Evolutionary conservation across 2,113 vertebrate species (phyloP).

Genomic region (Nothobranchius furzeri): DNA sequence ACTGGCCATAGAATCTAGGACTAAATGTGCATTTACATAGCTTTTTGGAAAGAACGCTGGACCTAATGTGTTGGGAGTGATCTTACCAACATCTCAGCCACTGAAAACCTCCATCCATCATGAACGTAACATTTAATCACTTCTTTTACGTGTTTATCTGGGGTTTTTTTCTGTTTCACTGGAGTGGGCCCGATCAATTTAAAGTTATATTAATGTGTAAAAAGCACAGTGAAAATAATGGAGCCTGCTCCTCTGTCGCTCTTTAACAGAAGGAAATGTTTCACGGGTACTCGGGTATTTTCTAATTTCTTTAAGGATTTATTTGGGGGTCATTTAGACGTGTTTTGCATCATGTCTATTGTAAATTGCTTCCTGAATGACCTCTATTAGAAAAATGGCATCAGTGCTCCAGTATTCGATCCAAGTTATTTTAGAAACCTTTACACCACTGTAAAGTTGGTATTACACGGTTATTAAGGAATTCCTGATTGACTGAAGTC

Average conservation of each 20-base stretch:
- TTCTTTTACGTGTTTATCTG: constrained; percentile 23
- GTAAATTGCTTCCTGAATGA: too few relatives aligned
- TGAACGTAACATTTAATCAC: constrained; percentile 31
- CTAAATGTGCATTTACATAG: constrained; percentile 42
- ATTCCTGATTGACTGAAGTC: too few relatives aligned
- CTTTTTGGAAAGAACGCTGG: constrained; percentile 17
- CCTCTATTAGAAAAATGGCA: too few relatives aligned
- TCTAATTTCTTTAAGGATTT: neutral
- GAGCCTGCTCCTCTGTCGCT: neutral
- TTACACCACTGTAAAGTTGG: too few relatives aligned
- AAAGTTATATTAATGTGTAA: neutral
- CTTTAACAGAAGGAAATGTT: constrained; percentile 18
- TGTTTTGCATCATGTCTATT: too few relatives aligned
- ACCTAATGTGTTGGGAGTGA: constrained; percentile 20
- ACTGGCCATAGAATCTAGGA: constrained; percentile 19
- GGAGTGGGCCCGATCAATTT: neutral
- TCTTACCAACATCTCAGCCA: constrained; percentile 9
- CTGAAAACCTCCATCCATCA: constrained; percentile 24
- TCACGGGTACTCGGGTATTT: constrained; percentile 12
- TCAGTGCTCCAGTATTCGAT: too few relatives aligned
- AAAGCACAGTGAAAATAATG: constrained; percentile 16
- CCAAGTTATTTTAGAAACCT: too few relatives aligned
- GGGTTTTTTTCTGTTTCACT: constrained; percentile 10
- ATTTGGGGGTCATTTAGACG: too few relatives aligned
- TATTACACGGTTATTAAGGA: too few relatives aligned